Conservation (phyloP, 2,797 vertebrate genomes). For the Sparidentex hasta region DNA sequence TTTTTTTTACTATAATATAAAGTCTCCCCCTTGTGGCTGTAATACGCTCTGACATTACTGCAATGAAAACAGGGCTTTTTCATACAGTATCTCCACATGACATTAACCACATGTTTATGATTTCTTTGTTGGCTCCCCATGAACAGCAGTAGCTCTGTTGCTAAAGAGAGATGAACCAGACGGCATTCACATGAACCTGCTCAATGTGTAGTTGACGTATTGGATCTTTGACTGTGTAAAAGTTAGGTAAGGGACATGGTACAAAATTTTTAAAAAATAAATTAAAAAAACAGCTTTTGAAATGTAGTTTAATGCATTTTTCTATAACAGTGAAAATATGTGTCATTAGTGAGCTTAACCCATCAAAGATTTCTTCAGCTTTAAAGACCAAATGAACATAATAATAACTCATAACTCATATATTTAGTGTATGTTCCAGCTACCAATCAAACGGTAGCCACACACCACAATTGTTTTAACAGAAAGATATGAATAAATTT, state of each 20-base stretch:
- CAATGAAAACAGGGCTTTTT: neutral
- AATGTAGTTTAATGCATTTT: neutral
- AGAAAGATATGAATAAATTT: neutral
- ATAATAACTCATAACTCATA: neutral
- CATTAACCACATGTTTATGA: neutral
- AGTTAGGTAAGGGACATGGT: neutral
- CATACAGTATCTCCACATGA: neutral
- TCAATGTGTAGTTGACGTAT: too few species aligned
- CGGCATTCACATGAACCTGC: too few species aligned
- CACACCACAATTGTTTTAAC: neutral
- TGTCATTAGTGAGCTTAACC: neutral
- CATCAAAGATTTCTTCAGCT: neutral
- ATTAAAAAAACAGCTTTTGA: neutral
- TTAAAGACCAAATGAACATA: neutral
- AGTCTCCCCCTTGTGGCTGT: conserved; percentile 54
- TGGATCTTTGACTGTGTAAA: too few species aligned
- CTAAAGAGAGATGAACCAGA: too few species aligned
- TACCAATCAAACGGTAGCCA: neutral
- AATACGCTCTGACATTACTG: neutral
- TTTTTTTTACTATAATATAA: conserved; percentile 14
- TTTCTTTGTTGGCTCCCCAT: neutral
- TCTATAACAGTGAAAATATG: neutral
- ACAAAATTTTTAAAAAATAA: neutral
- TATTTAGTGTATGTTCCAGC: neutral
- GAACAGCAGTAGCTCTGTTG: neutral